Evolutionary conservation across 2,113 vertebrate species (phyloP).

Genomic region (Psilopsiagon aurifrons): DNA sequence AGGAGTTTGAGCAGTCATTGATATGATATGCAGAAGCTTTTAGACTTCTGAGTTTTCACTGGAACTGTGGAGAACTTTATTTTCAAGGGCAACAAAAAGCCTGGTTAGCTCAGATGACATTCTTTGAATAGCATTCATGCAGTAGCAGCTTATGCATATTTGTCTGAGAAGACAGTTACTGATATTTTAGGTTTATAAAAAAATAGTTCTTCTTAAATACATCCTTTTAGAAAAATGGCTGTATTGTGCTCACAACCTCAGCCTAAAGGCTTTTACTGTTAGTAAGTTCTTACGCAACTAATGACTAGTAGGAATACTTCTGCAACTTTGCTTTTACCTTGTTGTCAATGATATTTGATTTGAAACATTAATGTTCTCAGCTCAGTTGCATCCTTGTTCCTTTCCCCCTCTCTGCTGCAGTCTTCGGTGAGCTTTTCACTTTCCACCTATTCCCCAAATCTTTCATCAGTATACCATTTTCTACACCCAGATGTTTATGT

Average conservation of each 20-base stretch:
- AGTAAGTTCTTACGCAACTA: not conserved
- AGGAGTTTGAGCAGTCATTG: not conserved
- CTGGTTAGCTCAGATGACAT: not conserved
- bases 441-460: not conserved
- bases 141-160: not conserved
- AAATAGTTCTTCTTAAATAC: not conserved
- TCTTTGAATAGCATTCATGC: not conserved
- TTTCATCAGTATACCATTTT: not conserved
- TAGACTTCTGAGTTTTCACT: not conserved
- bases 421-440: not conserved
- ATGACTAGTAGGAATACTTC: conserved; percentile 20
- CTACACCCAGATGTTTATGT: not conserved
- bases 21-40: not conserved
- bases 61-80: not conserved
- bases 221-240: not conserved
- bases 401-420: not conserved
- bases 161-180: conserved; percentile 10
- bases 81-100: not conserved
- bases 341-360: not conserved
- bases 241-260: not conserved
- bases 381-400: not conserved
- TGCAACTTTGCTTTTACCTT: not conserved
- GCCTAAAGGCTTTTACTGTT: not conserved
- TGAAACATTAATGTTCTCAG: not conserved
- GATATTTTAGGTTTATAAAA: not conserved